Conservation (phyloP, 2,888 invertebrate genomes). For the Spisula solida region DNA sequence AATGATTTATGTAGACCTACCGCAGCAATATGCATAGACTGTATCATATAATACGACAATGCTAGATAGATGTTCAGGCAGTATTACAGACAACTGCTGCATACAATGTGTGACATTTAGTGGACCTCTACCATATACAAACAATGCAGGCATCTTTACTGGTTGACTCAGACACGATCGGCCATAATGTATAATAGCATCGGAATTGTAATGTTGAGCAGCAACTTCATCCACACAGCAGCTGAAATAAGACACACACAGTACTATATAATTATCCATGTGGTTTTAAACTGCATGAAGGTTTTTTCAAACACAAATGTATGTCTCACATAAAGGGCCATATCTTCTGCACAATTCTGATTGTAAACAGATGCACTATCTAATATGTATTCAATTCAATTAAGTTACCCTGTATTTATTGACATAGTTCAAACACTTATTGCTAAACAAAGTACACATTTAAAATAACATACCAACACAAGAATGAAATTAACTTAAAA, state of each 20-base stretch:
- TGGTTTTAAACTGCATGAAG: too few relatives aligned
- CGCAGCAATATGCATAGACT: slow-evolving; percentile 83
- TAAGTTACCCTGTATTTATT: too few relatives aligned
- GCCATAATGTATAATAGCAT: slow-evolving; percentile 97
- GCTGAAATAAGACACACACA: slow-evolving; percentile 88
- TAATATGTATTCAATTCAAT: too few relatives aligned
- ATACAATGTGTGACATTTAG: slow-evolving; percentile 88
- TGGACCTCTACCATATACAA: slow-evolving; percentile 88
- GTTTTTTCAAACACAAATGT: too few relatives aligned
- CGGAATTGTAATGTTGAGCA: slow-evolving; percentile 95
- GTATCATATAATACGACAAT: slow-evolving; percentile 88
- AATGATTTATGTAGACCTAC: slow-evolving; percentile 73
- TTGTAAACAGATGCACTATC: too few relatives aligned
- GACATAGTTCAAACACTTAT: too few relatives aligned
- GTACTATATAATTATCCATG: not conserved
- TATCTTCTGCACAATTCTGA: too few relatives aligned
- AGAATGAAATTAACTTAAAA: too few relatives aligned
- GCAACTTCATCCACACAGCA: slow-evolving; percentile 97
- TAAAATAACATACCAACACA: too few relatives aligned
- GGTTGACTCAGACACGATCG: slow-evolving; percentile 94
- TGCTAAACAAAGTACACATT: too few relatives aligned
- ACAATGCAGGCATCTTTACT: slow-evolving; percentile 91
- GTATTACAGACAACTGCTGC: slow-evolving; percentile 80
- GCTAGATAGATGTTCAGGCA: slow-evolving; percentile 74
- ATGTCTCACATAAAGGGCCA: too few relatives aligned